Conservation (phyloP, 2,113 vertebrate genomes). For the Elephas maximus region DNA sequence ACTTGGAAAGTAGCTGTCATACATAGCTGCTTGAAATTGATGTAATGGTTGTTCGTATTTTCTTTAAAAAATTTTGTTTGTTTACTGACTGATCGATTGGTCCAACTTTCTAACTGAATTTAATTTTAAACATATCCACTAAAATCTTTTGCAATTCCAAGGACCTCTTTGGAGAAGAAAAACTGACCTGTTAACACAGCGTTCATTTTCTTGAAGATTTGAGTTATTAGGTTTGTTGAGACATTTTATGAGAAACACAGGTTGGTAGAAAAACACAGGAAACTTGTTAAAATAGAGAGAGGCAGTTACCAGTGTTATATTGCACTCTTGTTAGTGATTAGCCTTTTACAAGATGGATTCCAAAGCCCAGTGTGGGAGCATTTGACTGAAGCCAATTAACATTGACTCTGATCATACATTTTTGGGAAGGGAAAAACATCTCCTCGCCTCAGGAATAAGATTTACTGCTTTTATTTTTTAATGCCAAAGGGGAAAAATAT, state of each 20-base stretch:
- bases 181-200: not conserved
- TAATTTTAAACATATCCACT: conserved; percentile 4
- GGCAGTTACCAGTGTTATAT: not conserved
- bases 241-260: not conserved
- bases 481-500: not conserved
- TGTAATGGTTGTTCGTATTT: not conserved
- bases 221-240: not conserved
- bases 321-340: not conserved
- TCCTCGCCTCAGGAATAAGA: not conserved
- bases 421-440: conserved; percentile 6
- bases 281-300: not conserved
- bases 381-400: conserved; percentile 28
- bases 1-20: not conserved
- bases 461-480: conserved; percentile 64
- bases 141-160: conserved; percentile 32
- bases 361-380: not conserved
- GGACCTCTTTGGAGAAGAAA: not conserved
- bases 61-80: not conserved
- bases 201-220: conserved; percentile 31
- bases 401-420: conserved; percentile 43
- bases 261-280: not conserved
- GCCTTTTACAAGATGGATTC: conserved; percentile 26
- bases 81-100: conserved; percentile 1
- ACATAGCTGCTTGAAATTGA: not conserved
- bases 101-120: not conserved